Conservation (phyloP, 1,140 invertebrate species). For the Drosophila funebris region DNA sequence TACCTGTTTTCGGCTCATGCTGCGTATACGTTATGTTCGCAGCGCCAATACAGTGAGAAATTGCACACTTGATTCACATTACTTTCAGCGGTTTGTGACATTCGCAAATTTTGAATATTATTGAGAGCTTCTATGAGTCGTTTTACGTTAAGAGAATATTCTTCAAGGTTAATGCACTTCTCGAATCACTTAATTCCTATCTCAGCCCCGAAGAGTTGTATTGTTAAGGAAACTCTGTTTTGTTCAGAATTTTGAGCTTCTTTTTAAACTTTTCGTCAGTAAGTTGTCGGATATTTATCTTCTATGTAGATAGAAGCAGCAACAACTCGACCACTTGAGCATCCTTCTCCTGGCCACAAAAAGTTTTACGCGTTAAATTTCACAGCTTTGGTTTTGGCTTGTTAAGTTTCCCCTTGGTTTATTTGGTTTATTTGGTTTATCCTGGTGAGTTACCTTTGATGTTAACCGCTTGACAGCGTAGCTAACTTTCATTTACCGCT, state of each 20-base stretch:
- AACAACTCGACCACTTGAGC: neutral
- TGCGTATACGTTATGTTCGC: constrained; percentile 25
- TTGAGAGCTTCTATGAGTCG: constrained; percentile 2
- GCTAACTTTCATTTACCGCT: constrained; percentile 9
- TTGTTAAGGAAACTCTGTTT: neutral
- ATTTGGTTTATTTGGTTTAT: neutral
- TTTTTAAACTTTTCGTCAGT: constrained; percentile 8
- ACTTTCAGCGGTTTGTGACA: constrained; percentile 22
- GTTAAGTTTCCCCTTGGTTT: constrained; percentile 8
- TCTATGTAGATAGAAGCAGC: neutral
- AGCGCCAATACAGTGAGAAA: constrained; percentile 31
- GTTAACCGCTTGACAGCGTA: constrained; percentile 1
- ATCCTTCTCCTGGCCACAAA: constrained; percentile 12
- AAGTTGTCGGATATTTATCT: constrained; percentile 7
- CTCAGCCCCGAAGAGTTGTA: neutral
- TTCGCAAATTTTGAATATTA: constrained; percentile 11
- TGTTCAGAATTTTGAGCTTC: neutral
- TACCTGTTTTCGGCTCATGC: neutral
- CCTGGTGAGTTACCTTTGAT: neutral
- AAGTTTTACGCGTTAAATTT: constrained; percentile 23
- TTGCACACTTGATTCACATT: constrained; percentile 31
- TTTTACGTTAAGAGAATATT: neutral
- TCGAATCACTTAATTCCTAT: neutral
- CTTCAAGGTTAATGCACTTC: neutral
- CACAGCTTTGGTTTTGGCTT: neutral